Evolutionary conservation across 1,140 invertebrate species (phyloP).

Genomic region (Heliothis virescens): DNA sequence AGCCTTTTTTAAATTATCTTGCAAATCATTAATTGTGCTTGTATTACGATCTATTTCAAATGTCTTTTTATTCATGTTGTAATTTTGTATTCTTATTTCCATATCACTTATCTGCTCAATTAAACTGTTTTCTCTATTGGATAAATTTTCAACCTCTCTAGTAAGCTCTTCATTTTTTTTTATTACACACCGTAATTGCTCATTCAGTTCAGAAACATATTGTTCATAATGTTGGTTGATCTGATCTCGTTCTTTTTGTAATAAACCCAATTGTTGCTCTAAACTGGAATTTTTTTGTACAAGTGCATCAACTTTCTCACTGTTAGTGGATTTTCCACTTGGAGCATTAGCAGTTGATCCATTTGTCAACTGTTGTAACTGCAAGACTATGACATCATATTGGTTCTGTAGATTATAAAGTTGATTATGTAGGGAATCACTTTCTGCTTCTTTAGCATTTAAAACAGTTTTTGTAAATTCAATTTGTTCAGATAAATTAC

Average conservation of each 20-base stretch:
- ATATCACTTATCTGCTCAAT: constrained; percentile 88
- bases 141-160: constrained; percentile 84
- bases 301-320: constrained; percentile 58
- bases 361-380: constrained; percentile 76
- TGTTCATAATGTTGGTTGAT: constrained; percentile 91
- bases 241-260: constrained; percentile 89
- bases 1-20: constrained; percentile 47
- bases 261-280: constrained; percentile 84
- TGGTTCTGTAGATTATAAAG: constrained; percentile 67
- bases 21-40: constrained; percentile 3
- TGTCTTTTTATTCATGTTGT: constrained; percentile 67
- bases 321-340: constrained; percentile 41
- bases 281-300: constrained; percentile 67
- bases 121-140: constrained; percentile 86
- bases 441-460: constrained; percentile 75
- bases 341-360: constrained; percentile 56
- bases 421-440: constrained; percentile 67
- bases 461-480: constrained; percentile 79
- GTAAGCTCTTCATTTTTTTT: constrained; percentile 77
- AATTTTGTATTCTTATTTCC: constrained; percentile 88
- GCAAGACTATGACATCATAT: constrained; percentile 70
- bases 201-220: constrained; percentile 91
- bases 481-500: constrained; percentile 73
- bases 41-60: constrained; percentile 42
- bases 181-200: constrained; percentile 86